Percentiles rank a stretch among this genome's conserved stretches.
Evolutionary conservation across 2,888 invertebrate species (phyloP).

Genomic region (Cheilosia pagana): DNA sequence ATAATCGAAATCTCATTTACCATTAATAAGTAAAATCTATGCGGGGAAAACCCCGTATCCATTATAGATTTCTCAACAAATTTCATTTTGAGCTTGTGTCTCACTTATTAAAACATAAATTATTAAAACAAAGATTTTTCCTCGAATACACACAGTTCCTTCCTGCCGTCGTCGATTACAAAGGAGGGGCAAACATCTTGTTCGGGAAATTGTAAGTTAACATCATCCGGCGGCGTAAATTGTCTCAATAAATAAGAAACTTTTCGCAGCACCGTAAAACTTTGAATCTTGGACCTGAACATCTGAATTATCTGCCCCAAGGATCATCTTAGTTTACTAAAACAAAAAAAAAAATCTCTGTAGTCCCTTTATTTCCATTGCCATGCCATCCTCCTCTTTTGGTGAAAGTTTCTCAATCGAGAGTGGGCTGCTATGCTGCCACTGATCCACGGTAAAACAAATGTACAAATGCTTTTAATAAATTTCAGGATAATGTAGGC

Average conservation of each 20-base stretch:
- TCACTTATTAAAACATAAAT: constrained; percentile 60
- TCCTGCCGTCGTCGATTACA: neutral
- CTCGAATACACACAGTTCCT: neutral
- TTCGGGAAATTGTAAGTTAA: constrained; percentile 67
- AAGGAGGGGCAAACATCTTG: constrained; percentile 23
- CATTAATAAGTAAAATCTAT: constrained; percentile 2
- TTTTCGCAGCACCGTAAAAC: constrained; percentile 59
- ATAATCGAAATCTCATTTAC: constrained; percentile 42
- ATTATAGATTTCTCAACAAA: constrained; percentile 17
- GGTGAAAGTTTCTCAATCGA: constrained; percentile 40
- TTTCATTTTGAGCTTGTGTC: constrained; percentile 39
- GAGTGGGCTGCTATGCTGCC: constrained; percentile 21
- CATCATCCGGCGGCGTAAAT: constrained; percentile 71
- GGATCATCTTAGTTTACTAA: constrained; percentile 56
- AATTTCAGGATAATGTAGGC: constrained; percentile 69
- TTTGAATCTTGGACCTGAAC: constrained; percentile 62
- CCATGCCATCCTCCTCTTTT: neutral
- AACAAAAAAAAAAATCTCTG: constrained; percentile 13
- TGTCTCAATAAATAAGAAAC: constrained; percentile 72
- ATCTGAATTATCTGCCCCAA: constrained; percentile 62
- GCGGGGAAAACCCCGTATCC: neutral
- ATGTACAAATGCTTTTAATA: constrained; percentile 72
- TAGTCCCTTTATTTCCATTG: neutral
- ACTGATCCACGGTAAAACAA: constrained; percentile 58
- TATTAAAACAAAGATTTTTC: constrained; percentile 36